Conservation (phyloP, 2,113 vertebrate species). For the Elephas maximus region DNA sequence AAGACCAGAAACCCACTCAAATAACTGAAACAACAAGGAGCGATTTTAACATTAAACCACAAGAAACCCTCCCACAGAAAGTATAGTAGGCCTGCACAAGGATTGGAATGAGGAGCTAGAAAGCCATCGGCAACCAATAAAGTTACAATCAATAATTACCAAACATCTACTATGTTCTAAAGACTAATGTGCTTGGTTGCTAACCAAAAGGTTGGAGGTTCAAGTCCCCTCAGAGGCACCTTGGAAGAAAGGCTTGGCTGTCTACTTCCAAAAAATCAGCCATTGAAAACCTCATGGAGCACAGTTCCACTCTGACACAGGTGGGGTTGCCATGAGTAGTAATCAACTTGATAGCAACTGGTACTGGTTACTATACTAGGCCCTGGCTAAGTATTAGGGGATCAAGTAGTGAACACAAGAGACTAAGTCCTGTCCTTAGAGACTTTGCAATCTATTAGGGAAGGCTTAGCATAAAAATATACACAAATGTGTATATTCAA, state of each 20-base stretch:
- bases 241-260: background rate
- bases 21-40: background rate
- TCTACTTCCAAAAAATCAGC: background rate
- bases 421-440: conserved; percentile 22
- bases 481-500: conserved; percentile 29
- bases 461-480: background rate
- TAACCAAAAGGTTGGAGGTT: background rate
- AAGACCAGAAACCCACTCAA: conserved; percentile 54
- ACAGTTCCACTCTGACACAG: background rate
- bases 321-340: background rate
- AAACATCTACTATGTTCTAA: background rate
- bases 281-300: background rate
- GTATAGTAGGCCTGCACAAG: background rate
- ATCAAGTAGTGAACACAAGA: conserved; percentile 36
- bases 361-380: background rate
- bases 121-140: background rate
- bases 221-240: background rate
- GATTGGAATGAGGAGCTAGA: background rate
- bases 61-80: conserved; percentile 32
- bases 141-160: conserved; percentile 17
- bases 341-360: background rate
- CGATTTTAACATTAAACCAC: background rate
- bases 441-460: background rate
- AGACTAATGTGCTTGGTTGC: background rate
- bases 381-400: background rate